Evolutionary conservation across 2,888 invertebrate genomes (phyloP).

Genomic region (Pelosia muscerda): DNA sequence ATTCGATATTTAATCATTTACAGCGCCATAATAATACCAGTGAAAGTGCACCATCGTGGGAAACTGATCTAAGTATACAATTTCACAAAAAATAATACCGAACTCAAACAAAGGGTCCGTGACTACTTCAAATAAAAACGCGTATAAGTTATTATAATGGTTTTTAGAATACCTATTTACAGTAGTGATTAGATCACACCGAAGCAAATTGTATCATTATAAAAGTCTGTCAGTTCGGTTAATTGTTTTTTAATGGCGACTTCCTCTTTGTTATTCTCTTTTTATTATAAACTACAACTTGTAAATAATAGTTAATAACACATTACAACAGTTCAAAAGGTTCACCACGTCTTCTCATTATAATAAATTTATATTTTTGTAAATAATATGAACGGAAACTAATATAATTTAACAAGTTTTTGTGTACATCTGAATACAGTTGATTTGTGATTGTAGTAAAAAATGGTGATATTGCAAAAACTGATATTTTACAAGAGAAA

Average conservation of each 20-base stretch:
- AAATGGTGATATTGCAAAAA: background rate
- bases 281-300: slow-evolving; percentile 57
- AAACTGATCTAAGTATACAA: slow-evolving; percentile 47
- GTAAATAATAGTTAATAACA: slow-evolving; percentile 54
- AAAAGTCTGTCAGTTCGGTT: slow-evolving; percentile 49
- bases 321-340: slow-evolving; percentile 49
- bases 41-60: slow-evolving; percentile 27
- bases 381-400: slow-evolving; percentile 10
- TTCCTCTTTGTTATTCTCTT: slow-evolving; percentile 65
- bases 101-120: slow-evolving; percentile 29
- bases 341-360: slow-evolving; percentile 42
- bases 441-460: background rate
- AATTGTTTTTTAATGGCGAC: slow-evolving; percentile 74
- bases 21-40: background rate
- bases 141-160: slow-evolving; percentile 17
- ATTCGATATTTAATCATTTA: background rate
- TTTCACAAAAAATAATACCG: slow-evolving; percentile 23
- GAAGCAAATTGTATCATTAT: slow-evolving; percentile 59
- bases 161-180: slow-evolving; percentile 38
- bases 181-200: slow-evolving; percentile 45
- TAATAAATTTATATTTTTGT: slow-evolving; percentile 33
- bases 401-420: background rate
- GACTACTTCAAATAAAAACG: slow-evolving; percentile 20
- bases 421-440: background rate
- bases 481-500: background rate